phyloP scores from a whole-genome alignment of 53 echinoderm and acorn worm species.

The Crossaster papposus region DNA sequence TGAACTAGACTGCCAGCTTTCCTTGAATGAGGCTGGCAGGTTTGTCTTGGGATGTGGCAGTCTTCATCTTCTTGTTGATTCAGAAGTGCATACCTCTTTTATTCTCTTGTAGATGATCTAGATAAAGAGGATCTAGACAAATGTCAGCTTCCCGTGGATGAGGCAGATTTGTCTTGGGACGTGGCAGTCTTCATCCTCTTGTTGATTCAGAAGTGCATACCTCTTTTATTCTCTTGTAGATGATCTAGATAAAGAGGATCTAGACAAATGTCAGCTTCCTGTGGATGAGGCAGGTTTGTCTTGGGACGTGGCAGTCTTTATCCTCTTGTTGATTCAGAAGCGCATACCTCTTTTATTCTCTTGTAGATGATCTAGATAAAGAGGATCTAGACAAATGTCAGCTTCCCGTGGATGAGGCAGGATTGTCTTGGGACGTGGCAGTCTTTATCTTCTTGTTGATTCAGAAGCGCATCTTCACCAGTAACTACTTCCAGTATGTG shows the following conservation, averaged over 20 bases:
- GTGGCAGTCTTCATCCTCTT: too few relatives aligned
- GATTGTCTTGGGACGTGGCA: constrained; percentile 88
- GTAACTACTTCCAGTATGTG: constrained; percentile 97
- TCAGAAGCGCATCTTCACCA: constrained; percentile 93
- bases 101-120: background rate
- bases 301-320: too few relatives aligned
- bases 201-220: background rate
- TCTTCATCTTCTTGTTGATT: too few relatives aligned
- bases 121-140: background rate
- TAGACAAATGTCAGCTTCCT: constrained; percentile 81
- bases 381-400: constrained; percentile 38
- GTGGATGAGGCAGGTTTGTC: constrained; percentile 78
- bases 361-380: background rate
- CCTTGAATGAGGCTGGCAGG: constrained; percentile 79
- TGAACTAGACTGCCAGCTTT: constrained; percentile 58
- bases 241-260: background rate
- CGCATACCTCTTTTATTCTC: background rate
- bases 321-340: too few relatives aligned
- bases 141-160: constrained; percentile 78
- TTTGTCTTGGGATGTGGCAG: too few relatives aligned
- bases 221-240: background rate
- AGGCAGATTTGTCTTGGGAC: constrained; percentile 79
- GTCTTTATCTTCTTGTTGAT: constrained; percentile 87
- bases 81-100: background rate
- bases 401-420: constrained; percentile 77